phyloP scores from a whole-genome alignment of 2,797 vertebrate species.

The Enoplosus armatus region DNA sequence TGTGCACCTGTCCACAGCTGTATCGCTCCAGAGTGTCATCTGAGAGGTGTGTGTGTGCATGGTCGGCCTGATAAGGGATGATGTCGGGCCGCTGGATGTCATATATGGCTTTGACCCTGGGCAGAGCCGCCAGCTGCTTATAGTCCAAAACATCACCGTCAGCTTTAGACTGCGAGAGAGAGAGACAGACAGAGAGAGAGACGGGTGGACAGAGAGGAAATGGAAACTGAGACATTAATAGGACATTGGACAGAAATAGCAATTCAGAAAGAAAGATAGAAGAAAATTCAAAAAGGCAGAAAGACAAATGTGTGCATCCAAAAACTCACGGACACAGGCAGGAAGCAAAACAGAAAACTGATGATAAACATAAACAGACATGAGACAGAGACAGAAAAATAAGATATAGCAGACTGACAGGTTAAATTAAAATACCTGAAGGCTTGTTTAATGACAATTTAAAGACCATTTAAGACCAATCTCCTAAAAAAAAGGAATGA shows the following conservation, averaged over 20 bases:
- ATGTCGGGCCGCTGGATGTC: slow-evolving; percentile 94
- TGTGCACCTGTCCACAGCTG: slow-evolving; percentile 93
- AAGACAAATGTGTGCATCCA: not conserved
- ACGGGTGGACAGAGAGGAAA: not conserved
- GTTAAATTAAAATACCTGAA: not conserved
- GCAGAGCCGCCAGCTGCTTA: slow-evolving; percentile 93
- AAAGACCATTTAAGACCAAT: not conserved
- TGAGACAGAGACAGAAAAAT: not conserved
- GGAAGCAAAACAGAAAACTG: not conserved
- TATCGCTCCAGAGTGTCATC: slow-evolving; percentile 93
- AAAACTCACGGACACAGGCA: not conserved
- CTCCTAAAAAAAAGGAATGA: not conserved
- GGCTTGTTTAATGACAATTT: not conserved
- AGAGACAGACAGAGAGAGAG: not conserved
- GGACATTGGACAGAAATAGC: not conserved
- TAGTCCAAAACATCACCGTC: slow-evolving; percentile 93
- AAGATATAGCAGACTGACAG: not conserved
- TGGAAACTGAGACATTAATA: slow-evolving; percentile 7
- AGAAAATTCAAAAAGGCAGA: not conserved
- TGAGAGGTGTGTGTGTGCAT: slow-evolving; percentile 88
- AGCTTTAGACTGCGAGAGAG: slow-evolving; percentile 79
- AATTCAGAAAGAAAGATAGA: not conserved
- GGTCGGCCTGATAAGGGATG: slow-evolving; percentile 95
- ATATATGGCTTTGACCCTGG: slow-evolving; percentile 95
- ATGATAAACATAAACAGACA: not conserved